Percentiles rank a stretch among this genome's conserved stretches.
These are phyloP conservation scores for Euphonia xanthogaster DNA, from an alignment of 2,797 vertebrate species.

Conservation along the genomic window DNA sequence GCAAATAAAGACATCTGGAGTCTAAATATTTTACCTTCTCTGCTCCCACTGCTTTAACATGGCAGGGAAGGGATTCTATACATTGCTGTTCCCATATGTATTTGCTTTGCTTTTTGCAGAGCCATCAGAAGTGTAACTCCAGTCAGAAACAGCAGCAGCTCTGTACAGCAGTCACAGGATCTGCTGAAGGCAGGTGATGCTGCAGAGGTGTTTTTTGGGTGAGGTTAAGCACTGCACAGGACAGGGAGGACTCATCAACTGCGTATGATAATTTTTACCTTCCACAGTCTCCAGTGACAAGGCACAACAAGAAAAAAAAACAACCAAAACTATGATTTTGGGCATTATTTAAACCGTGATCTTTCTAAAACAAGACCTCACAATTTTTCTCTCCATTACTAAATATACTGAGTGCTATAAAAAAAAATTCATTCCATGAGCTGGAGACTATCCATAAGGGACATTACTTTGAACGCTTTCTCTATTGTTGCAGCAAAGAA, in stretches of 20 bases:
- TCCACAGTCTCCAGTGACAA: background rate
- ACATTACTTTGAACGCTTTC: constrained; percentile 30
- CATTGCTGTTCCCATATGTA: background rate
- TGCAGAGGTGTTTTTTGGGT: background rate
- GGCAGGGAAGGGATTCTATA: background rate
- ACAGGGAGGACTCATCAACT: background rate
- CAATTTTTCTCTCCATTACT: background rate
- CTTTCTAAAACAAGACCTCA: background rate
- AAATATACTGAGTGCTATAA: background rate
- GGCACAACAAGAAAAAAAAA: background rate
- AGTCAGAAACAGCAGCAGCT: background rate
- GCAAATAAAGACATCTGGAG: constrained; percentile 61
- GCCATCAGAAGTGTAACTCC: background rate
- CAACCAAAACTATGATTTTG: background rate
- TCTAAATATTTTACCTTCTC: constrained; percentile 64
- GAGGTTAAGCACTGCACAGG: background rate
- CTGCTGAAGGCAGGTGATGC: background rate
- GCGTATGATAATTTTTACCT: background rate
- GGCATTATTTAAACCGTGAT: background rate
- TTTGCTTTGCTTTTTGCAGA: background rate
- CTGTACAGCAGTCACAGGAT: background rate
- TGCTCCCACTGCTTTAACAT: constrained; percentile 27
- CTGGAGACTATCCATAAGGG: constrained; percentile 1
- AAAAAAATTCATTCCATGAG: background rate
- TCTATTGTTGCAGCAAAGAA: background rate